These are phyloP conservation scores for Callionymus lyra DNA, from an alignment of 2,113 vertebrate genomes.

Conservation along the genomic window DNA sequence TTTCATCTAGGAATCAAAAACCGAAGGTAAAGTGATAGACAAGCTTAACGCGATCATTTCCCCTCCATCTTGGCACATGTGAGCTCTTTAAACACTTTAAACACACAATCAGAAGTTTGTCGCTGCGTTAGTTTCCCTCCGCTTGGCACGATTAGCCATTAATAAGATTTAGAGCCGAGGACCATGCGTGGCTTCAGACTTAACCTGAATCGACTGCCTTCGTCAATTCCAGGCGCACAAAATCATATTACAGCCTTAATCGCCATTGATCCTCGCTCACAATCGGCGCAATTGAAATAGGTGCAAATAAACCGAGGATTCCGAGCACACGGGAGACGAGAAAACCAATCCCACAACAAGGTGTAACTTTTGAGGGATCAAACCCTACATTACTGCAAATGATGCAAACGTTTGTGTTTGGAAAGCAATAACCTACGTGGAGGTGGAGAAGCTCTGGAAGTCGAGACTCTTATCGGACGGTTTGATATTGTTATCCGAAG, in stretches of 20 bases:
- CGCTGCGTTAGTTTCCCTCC: slow-evolving; percentile 35
- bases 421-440: slow-evolving; percentile 1
- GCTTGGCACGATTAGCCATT: slow-evolving; percentile 44
- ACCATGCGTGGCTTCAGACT: slow-evolving; percentile 51
- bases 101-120: slow-evolving; percentile 14
- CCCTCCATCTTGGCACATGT: too few species aligned
- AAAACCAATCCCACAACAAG: slow-evolving; percentile 18
- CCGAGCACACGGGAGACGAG: slow-evolving; percentile 16
- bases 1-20: slow-evolving; percentile 3
- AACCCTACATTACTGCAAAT: slow-evolving; percentile 11
- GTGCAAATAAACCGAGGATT: slow-evolving; percentile 29
- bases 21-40: too few species aligned
- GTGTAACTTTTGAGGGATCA: slow-evolving; percentile 13
- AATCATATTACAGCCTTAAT: slow-evolving; percentile 64
- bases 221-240: slow-evolving; percentile 57
- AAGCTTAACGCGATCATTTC: not conserved
- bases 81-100: too few species aligned
- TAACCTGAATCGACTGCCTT: slow-evolving; percentile 57
- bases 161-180: slow-evolving; percentile 58
- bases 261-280: slow-evolving; percentile 48
- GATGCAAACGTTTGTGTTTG: not conserved
- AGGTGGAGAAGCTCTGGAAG: too few species aligned
- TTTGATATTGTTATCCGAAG: too few species aligned
- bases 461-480: too few species aligned
- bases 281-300: slow-evolving; percentile 36